phyloP scores from a whole-genome alignment of 2,113 vertebrate species.

The Ploceus nigricollis region DNA sequence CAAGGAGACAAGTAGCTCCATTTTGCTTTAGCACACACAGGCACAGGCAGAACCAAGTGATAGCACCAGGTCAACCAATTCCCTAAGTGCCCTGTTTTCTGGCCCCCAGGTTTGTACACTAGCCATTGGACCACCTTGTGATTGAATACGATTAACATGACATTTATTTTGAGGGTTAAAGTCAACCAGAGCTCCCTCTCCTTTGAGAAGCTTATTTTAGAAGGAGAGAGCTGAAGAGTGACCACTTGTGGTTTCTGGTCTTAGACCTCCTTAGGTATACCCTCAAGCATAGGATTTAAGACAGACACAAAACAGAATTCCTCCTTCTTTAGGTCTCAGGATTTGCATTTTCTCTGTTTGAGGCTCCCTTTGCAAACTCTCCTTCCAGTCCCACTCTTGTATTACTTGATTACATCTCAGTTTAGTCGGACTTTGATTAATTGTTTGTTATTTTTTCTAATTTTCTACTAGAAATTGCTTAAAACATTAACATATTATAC shows the following conservation, averaged over 20 bases:
- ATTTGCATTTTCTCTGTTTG: neutral
- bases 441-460: neutral
- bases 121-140: neutral
- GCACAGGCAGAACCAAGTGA: neutral
- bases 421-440: neutral
- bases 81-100: neutral
- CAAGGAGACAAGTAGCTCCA: neutral
- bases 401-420: neutral
- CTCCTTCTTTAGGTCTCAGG: neutral
- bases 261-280: neutral
- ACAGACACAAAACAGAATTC: neutral
- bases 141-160: neutral
- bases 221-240: neutral
- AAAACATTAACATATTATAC: neutral
- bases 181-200: neutral
- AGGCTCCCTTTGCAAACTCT: neutral
- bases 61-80: neutral
- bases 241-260: neutral
- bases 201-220: neutral
- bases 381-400: neutral
- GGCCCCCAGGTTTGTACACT: fast-evolving
- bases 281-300: neutral
- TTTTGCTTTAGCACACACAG: neutral
- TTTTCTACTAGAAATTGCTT: neutral
- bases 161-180: neutral